Conservation (phyloP, 1,140 invertebrate species). For the Drosophila sturtevanti region DNA sequence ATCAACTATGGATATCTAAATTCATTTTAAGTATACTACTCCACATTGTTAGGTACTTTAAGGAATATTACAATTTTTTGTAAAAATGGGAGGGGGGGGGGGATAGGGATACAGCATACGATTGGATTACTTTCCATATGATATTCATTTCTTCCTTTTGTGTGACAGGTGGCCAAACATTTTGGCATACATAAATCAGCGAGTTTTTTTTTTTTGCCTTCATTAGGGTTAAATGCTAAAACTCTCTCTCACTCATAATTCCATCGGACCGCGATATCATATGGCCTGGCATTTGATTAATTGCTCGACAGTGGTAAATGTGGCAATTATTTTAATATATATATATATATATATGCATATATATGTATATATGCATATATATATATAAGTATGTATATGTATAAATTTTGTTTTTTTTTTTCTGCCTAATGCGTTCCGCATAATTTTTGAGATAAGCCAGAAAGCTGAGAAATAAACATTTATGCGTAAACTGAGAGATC, state of each 20-base stretch:
- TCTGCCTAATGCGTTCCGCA: conserved; percentile 13
- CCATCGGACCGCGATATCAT: conserved; percentile 55
- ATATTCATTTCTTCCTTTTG: conserved; percentile 12
- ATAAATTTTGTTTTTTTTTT: not conserved
- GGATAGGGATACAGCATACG: too few relatives aligned
- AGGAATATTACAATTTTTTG: conserved; percentile 54
- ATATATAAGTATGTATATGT: too few relatives aligned
- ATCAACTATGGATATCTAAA: too few relatives aligned
- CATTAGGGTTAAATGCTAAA: conserved; percentile 27
- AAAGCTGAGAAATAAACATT: conserved; percentile 58
- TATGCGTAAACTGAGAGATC: conserved; percentile 30
- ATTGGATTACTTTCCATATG: conserved; percentile 17
- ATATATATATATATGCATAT: too few relatives aligned
- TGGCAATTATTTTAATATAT: conserved; percentile 77
- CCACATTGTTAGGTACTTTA: conserved; percentile 17
- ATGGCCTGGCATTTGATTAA: conserved; percentile 61
- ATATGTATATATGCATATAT: too few relatives aligned
- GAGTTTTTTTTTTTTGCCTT: not conserved
- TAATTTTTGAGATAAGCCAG: conserved; percentile 65
- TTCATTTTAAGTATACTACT: too few relatives aligned
- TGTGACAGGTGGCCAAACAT: conserved; percentile 37
- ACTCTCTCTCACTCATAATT: conserved; percentile 49
- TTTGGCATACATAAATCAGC: conserved; percentile 43
- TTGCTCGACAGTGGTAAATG: conserved; percentile 68
- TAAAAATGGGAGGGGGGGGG: too few relatives aligned